Base-by-base conservation (phyloP, 1,140 invertebrate species). In the Papilio dardanus region DNA sequence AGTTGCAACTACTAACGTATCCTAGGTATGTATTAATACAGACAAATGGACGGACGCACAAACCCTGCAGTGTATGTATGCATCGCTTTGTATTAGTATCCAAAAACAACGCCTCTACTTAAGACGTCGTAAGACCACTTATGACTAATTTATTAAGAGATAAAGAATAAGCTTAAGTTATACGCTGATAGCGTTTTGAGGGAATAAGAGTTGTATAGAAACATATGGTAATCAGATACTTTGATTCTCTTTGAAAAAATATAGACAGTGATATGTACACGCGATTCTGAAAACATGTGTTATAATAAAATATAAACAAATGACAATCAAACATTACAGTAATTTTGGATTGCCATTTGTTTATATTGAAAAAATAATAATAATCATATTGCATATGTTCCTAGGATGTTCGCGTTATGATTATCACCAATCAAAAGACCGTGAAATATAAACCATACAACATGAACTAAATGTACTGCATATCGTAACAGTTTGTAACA, bases 91-190 rank as follows among this genome's bases (percentile, higher is more conserved):
- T 33, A 58, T 33, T 3, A 30, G n/a, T 12, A 58, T 37, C 21
- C 46, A 58, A 58, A 73, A 73, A 73, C 71, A 73, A 73, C 71
- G 46, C 50, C 42, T 31, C 37, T 71, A 73, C 71, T 73, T 73
- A 73, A 73, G 42, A 73, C 71, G 30, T 73, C 71, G 46, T 73
- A 73, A 35, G 71, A 76, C 74, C 76, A 79, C 74, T 85, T 83
- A 81, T 67, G 54, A 65, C 69, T 76, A 78, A 85, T 85, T 85
- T 82, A 79, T 85, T 82, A 83, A 77, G 75, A 81, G 79, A 81
- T 76, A 77, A 81, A 68, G 37, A 73, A 73, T 33, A 54, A 75
- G 21, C 8, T 71, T 42, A 74, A 77, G 33, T 54, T 37, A 71
- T 65, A 50, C 35, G 4, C 71, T 35, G 21, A 46, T n/a, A 75